These are phyloP conservation scores for Acipenser oxyrinchus DNA, from an alignment of 2,797 vertebrate species.

Conservation along the genomic window DNA sequence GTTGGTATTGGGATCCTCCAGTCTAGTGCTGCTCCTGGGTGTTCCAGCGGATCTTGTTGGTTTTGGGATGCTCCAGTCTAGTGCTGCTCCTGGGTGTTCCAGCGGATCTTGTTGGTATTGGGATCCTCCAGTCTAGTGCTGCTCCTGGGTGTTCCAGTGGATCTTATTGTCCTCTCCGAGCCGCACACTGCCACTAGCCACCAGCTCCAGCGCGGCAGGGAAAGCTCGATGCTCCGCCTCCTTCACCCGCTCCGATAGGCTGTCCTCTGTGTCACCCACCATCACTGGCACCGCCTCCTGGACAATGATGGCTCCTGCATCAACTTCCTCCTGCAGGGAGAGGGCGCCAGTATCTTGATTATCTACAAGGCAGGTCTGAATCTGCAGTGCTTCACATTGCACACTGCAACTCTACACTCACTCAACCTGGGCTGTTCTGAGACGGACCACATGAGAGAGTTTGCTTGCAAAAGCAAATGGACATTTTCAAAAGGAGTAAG, in stretches of 20 bases:
- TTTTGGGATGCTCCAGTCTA: no score
- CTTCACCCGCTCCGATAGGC: conserved; percentile 72
- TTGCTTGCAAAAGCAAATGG: no score
- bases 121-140: not conserved
- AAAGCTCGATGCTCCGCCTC: conserved; percentile 82
- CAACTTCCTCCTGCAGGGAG: conserved; percentile 80
- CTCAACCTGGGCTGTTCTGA: no score
- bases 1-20: conserved; percentile 49
- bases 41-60: conserved; percentile 63
- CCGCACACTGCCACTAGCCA: conserved; percentile 62
- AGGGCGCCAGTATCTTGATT: not conserved
- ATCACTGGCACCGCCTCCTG: conserved; percentile 83
- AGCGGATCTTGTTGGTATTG: conserved; percentile 49
- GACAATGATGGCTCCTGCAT: conserved; percentile 81
- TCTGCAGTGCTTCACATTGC: not conserved
- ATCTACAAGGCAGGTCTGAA: not conserved
- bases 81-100: conserved; percentile 41
- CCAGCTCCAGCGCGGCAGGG: conserved; percentile 79
- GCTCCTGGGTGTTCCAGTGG: conserved; percentile 47
- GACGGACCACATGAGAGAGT: no score
- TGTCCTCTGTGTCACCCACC: conserved; percentile 71
- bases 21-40: conserved; percentile 4
- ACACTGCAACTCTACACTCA: not conserved
- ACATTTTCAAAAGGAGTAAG: no score
- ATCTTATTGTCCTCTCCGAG: conserved; percentile 70